phyloP scores from a whole-genome alignment of 2,113 vertebrate genomes.

The Corydoras maculifer region DNA sequence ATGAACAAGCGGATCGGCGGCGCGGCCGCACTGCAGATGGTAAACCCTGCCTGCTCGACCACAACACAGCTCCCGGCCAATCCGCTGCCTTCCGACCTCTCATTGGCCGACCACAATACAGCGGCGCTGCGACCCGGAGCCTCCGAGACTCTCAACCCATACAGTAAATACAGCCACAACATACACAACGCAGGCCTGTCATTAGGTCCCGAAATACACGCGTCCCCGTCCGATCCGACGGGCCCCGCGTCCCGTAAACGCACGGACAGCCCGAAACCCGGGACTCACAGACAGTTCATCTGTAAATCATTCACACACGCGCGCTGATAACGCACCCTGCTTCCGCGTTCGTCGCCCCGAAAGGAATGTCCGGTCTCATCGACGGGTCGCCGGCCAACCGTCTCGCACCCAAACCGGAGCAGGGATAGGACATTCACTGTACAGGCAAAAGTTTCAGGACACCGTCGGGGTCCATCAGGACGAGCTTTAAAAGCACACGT shows the following conservation, averaged over 20 bases:
- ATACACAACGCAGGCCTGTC: slow-evolving; percentile 37
- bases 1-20: slow-evolving; percentile 6
- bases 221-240: not conserved
- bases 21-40: slow-evolving; percentile 22
- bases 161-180: slow-evolving; percentile 29
- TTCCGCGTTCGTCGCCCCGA: no score
- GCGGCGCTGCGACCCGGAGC: slow-evolving; percentile 1
- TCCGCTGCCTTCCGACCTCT: slow-evolving; percentile 38
- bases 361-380: no score
- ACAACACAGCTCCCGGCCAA: slow-evolving; percentile 49
- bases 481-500: no score
- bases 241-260: not conserved
- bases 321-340: no score
- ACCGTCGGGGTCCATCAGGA: no score
- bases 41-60: slow-evolving; percentile 52
- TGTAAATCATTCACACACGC: no score
- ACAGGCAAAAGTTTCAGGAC: no score
- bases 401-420: no score
- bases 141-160: slow-evolving; percentile 16
- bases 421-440: no score
- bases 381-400: no score
- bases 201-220: slow-evolving; percentile 46
- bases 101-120: slow-evolving; percentile 59
- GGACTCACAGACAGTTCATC: no score
- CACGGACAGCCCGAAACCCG: slow-evolving; percentile 9